Percentiles rank a stretch among this genome's conserved stretches.
phyloP scores from a whole-genome alignment of 2,797 vertebrate genomes.

The Percopsis omiscomaycus region DNA sequence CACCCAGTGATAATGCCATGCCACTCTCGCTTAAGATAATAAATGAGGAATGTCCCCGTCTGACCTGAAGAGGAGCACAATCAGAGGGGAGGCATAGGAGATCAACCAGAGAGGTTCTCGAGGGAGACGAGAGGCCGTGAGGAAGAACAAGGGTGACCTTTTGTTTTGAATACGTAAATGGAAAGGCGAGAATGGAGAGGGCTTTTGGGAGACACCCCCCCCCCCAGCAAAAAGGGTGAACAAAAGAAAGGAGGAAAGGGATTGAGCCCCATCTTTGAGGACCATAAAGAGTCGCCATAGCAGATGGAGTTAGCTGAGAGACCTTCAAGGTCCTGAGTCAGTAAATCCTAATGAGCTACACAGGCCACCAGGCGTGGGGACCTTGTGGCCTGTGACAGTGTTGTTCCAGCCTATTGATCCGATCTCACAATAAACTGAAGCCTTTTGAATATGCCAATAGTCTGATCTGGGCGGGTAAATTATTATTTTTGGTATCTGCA shows the following conservation, averaged over 20 bases:
- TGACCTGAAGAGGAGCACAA: conserved; percentile 62
- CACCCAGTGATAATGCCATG: conserved; percentile 68
- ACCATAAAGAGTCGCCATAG: conserved; percentile 31
- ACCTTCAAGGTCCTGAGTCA: conserved; percentile 55
- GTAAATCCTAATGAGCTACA: conserved; percentile 63
- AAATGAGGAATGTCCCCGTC: conserved; percentile 77
- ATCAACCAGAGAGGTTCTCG: conserved; percentile 20
- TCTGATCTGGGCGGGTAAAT: conserved; percentile 53
- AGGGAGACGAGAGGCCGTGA: conserved; percentile 24
- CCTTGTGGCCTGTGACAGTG: conserved; percentile 69
- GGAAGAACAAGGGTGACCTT: conserved; percentile 10
- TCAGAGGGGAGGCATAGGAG: conserved; percentile 31
- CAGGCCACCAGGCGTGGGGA: conserved; percentile 56
- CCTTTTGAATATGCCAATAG: conserved; percentile 76
- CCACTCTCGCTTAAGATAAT: conserved; percentile 76
- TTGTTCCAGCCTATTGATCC: conserved; percentile 73
- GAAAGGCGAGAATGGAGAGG: conserved; percentile 12
- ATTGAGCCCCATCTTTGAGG: conserved; percentile 3
- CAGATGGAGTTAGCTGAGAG: conserved; percentile 32
- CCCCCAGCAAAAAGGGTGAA: background rate
- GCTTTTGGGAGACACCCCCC: conserved; percentile 12
- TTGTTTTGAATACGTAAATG: conserved; percentile 4
- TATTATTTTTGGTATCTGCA: conserved; percentile 55
- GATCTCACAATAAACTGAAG: conserved; percentile 70
- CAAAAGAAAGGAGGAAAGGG: background rate